phyloP scores from a whole-genome alignment of 2,888 invertebrate genomes.

The Synanthedon andrenaeformis region DNA sequence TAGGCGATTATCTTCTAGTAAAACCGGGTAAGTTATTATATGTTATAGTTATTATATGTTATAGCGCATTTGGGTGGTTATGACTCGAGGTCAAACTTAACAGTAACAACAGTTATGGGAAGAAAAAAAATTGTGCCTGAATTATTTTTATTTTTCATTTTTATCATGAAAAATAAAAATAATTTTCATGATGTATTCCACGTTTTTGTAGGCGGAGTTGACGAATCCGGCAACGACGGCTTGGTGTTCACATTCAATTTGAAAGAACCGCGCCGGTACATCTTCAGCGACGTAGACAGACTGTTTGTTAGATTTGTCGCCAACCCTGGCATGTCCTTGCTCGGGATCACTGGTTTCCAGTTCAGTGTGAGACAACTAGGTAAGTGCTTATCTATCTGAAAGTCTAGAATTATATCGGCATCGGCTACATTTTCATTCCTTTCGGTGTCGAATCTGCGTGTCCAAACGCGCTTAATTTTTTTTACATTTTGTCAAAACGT shows the following conservation, averaged over 20 bases:
- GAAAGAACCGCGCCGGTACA: conserved; percentile 26
- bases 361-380: conserved; percentile 42
- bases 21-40: conserved; percentile 48
- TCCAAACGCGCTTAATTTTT: no score
- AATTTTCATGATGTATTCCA: no score
- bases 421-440: no score
- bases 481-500: no score
- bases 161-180: no score
- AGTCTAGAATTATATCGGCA: neutral
- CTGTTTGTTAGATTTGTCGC: conserved; percentile 48
- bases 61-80: no score
- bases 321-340: conserved; percentile 15
- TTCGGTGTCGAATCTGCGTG: no score
- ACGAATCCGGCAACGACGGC: conserved; percentile 31
- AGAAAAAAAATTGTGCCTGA: no score
- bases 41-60: no score
- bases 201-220: conserved; percentile 37
- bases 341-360: conserved; percentile 30
- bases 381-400: conserved; percentile 21
- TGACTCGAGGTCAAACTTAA: no score
- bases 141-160: no score
- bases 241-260: conserved; percentile 42
- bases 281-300: conserved; percentile 40
- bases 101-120: no score
- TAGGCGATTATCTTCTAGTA: conserved; percentile 47